Evolutionary conservation across 1,140 invertebrate species (phyloP).

Genomic region (Zaprionus ornatus): DNA sequence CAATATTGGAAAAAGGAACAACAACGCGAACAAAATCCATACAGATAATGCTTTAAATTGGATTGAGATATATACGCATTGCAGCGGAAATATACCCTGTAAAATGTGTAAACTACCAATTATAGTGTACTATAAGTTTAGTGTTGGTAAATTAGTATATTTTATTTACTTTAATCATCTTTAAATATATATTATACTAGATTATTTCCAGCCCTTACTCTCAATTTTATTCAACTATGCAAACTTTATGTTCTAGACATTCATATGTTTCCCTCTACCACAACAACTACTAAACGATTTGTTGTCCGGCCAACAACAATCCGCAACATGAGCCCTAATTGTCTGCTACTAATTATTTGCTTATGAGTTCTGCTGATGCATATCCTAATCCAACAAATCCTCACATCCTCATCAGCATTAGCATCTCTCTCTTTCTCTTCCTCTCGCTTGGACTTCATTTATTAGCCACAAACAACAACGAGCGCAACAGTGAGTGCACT

Average conservation of each 20-base stretch:
- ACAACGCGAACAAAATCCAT: neutral
- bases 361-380: constrained; percentile 32
- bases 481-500: too few species aligned
- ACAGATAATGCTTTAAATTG: neutral
- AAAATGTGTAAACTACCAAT: too few species aligned
- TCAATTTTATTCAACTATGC: neutral
- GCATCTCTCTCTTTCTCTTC: neutral
- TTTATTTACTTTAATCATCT: neutral
- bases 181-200: neutral
- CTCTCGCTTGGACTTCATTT: constrained; percentile 13
- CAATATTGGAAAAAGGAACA: constrained; percentile 48
- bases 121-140: too few species aligned
- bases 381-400: constrained; percentile 22
- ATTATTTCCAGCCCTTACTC: too few species aligned
- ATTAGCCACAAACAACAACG: constrained; percentile 6
- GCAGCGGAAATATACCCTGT: neutral
- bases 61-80: neutral
- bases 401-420: neutral
- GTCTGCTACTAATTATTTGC: constrained; percentile 42
- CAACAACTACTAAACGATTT: constrained; percentile 1
- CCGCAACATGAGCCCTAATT: constrained; percentile 26
- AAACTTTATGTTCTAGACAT: neutral
- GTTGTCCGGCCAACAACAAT: neutral
- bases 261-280: neutral
- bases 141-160: too few species aligned